Conservation (phyloP, 2,888 invertebrate species). For the Caenorhabditis sp. region DNA sequence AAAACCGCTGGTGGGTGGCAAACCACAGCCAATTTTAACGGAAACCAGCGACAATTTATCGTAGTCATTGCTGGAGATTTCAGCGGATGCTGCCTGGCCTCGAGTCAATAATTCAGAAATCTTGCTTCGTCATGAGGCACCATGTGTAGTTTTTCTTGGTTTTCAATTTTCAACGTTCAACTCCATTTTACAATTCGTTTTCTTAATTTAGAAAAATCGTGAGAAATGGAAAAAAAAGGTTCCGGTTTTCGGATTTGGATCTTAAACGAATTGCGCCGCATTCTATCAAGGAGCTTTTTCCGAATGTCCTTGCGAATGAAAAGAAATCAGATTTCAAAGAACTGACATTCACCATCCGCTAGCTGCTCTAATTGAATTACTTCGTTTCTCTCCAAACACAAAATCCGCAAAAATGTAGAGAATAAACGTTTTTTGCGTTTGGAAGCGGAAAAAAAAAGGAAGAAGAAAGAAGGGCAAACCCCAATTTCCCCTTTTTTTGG, state of each 20-base stretch:
- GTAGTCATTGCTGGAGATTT: conserved; percentile 33
- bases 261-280: not conserved
- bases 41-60: conserved; percentile 31
- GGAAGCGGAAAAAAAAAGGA: not conserved
- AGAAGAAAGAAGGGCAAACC: too few relatives aligned
- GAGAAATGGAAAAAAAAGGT: not conserved
- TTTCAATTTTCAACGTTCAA: not conserved
- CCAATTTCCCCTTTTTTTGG: too few relatives aligned
- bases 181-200: too few relatives aligned
- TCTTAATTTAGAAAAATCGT: too few relatives aligned
- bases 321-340: conserved; percentile 4
- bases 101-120: conserved; percentile 25
- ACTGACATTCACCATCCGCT: conserved; percentile 3
- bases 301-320: not conserved
- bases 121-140: not conserved
- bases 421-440: not conserved
- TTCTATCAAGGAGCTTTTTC: not conserved
- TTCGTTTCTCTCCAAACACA: conserved; percentile 2
- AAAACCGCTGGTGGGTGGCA: not conserved
- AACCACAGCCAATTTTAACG: not conserved
- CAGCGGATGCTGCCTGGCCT: not conserved
- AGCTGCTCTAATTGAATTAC: not conserved
- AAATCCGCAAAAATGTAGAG: not conserved
- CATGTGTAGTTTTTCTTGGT: not conserved
- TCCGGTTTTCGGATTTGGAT: not conserved